Evolutionary conservation across 2,797 vertebrate genomes (phyloP).

Genomic region (Astyanax mexicanus): DNA sequence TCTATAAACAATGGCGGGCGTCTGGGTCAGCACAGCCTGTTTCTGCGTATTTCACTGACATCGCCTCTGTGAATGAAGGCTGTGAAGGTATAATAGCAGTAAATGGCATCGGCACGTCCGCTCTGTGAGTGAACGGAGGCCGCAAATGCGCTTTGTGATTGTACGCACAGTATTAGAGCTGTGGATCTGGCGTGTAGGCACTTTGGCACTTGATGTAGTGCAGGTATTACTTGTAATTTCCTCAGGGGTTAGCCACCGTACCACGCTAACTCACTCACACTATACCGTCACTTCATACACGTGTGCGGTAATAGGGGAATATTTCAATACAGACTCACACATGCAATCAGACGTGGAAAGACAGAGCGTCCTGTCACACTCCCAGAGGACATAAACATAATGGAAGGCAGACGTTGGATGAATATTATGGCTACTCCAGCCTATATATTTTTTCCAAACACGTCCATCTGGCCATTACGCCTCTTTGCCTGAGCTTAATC

Average conservation of each 20-base stretch:
- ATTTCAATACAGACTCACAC: constrained; percentile 24
- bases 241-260: constrained; percentile 18
- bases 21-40: neutral
- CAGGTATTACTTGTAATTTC: constrained; percentile 38
- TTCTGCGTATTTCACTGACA: neutral
- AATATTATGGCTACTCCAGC: constrained; percentile 17
- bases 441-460: constrained; percentile 19
- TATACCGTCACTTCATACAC: constrained; percentile 23
- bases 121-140: neutral
- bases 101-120: constrained; percentile 7
- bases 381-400: constrained; percentile 22
- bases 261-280: neutral
- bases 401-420: constrained; percentile 25
- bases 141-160: constrained; percentile 23
- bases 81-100: neutral
- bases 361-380: constrained; percentile 27
- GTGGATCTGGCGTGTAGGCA: constrained; percentile 20
- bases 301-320: constrained; percentile 20
- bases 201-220: constrained; percentile 36
- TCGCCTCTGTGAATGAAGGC: neutral
- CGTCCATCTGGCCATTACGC: constrained; percentile 41
- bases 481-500: constrained; percentile 9
- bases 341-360: constrained; percentile 15
- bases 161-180: constrained; percentile 8
- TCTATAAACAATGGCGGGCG: neutral